phyloP scores from a whole-genome alignment of 2,888 invertebrate genomes.

The Rhabditophanes sp. region DNA sequence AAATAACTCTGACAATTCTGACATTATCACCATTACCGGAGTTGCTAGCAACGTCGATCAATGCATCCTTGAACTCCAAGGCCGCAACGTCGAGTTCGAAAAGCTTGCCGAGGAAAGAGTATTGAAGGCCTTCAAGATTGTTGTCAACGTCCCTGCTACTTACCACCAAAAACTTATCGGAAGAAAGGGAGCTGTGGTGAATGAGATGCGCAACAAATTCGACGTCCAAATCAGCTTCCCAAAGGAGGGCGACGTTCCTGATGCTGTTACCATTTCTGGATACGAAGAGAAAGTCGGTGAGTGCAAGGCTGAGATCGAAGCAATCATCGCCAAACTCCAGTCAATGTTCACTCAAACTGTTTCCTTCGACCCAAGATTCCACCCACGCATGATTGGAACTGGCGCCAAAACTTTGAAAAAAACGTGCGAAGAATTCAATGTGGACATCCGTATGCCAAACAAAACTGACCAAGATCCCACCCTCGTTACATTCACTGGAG shows the following conservation, averaged over 20 bases:
- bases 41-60: constrained; percentile 58
- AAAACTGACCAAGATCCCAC: constrained; percentile 58
- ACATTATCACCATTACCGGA: constrained; percentile 69
- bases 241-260: constrained; percentile 6
- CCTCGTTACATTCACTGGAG: constrained; percentile 60
- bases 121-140: constrained; percentile 66
- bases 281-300: constrained; percentile 72
- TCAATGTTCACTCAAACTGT: constrained; percentile 42
- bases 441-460: constrained; percentile 79
- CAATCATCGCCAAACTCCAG: constrained; percentile 72
- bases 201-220: constrained; percentile 70
- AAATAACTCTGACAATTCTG: constrained; percentile 57
- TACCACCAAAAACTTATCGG: constrained; percentile 94
- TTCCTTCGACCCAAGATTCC: constrained; percentile 33
- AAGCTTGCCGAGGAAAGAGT: constrained; percentile 64
- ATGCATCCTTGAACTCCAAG: constrained; percentile 18
- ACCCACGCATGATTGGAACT: constrained; percentile 42
- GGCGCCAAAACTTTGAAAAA: no score
- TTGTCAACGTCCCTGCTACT: constrained; percentile 74
- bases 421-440: constrained; percentile 69
- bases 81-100: constrained; percentile 50
- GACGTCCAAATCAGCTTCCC: constrained; percentile 55
- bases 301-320: constrained; percentile 77
- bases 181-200: constrained; percentile 69
- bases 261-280: constrained; percentile 55